Base-by-base conservation (phyloP, 2,797 vertebrate genomes). In the Oreortyx pictus region DNA sequence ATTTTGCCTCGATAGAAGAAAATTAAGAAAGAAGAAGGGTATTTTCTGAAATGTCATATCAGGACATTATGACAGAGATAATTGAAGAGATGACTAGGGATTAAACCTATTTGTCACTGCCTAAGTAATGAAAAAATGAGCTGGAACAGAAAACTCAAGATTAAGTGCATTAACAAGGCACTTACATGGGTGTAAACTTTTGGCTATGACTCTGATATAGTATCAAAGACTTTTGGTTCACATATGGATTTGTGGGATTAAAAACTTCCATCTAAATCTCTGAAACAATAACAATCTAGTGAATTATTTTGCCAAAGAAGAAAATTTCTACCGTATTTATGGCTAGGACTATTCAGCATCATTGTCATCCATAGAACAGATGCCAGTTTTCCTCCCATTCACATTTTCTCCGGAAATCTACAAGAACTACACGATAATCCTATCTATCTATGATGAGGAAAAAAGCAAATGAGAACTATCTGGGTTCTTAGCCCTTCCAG, bases 391-490 rank as follows among this genome's bases (percentile, higher is more conserved):
- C 65, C 43, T 93, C 18, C 15, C 66, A 81, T 81, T 93, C 72
- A 70, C 6, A 72, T 82, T 87, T 90, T 68, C 72, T 56, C 65
- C 81, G 31, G 43, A 65, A 77, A 89, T 66, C 31, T 87, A 24
- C 37, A 82, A 49, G 25, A 91, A 29, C 79, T 29, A 80, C 16
- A 73, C 37, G 86, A 76, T 33, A 79, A 61, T 52, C 52, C 64
- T 70, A 9, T 35, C 23, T 44, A 8, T 35, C 23, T 44, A 25
- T 37, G 41, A 67, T 27, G 50, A 85, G 8, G 23, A 80, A 68
- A 47, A 47, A 86, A 83, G 24, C 8, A 86, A 75, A 94, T 49
- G 10, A 67, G 85, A 94, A 87, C 54, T 92, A 87, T 70, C 43
- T 86, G 88, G 25, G 35, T 75, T 66, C 56, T 80, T 66, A 90